Evolutionary conservation across 2,113 vertebrate species (phyloP), one percentile per base, ranked within the genome.

Genomic region (Phrynosoma blainvillii): DNA sequence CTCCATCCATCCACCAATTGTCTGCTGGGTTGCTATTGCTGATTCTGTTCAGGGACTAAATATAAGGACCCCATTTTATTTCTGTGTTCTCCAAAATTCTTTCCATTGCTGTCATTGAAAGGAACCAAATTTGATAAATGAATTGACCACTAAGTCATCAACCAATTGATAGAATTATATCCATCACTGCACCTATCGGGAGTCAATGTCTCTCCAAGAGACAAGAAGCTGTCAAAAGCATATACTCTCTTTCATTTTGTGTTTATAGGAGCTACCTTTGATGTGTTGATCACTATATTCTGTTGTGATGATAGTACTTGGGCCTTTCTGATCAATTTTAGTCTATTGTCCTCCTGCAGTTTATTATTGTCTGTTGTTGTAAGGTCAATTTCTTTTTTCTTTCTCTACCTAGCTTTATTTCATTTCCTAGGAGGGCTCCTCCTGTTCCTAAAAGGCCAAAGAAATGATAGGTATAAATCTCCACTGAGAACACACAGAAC

Each of bases 381-480:
- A 75, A 20, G 42, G 30, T 75, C 56, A 62, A 23, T 52, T 36
- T 66, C 12, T 71, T 76, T 88, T 54, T 70, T 14, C 32, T 23
- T 27, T 30, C 36, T 11, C 5, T 36, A 21, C 75, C 62, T 90
- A 74, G 5, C 23, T 83, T 79, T 82, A 73, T 21, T 81, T 88
- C 40, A 81, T 86, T 90, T 90, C 79, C 9, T 84, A 27, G 65
- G 25, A 66, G 79, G 79, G 86, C 65, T 83, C 30, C n/a, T 79
- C 84, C 66, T 52, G 23, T 73, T 27, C 18, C 4, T n/a, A 36
- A 36, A 77, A 82, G 78, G 36, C 77, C 91, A 59, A 73, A 18
- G 82, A 77, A 90, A 42, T 1, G 82, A 89, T 77, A 25, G 7
- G 56, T 80, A 88, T 85, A 83, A 79, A 93, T 91, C 88, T 85